Percentiles rank a stretch among this genome's conserved stretches.
Conservation (phyloP, 37 sponge, comb jelly and placozoan genomes). For the Halisarca cf. caerulea region DNA sequence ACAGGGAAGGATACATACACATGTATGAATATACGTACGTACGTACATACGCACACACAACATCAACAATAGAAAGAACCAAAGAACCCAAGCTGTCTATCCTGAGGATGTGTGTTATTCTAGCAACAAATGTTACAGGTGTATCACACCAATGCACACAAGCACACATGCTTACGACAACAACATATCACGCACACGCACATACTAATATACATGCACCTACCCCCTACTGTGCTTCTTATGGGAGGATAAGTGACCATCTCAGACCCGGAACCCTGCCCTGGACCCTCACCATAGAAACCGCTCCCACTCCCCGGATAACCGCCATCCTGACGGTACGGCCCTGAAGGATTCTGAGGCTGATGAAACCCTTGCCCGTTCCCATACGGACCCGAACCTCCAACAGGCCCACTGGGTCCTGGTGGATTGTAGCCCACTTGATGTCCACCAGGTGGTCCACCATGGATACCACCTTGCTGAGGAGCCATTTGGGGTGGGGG, state of each 20-base stretch:
- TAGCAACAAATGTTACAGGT: no score
- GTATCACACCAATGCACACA: no score
- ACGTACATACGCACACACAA: no score
- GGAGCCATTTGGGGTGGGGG: slow-evolving; percentile 11
- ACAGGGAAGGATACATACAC: no score
- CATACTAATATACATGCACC: not conserved
- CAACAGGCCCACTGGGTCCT: not conserved
- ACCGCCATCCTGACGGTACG: not conserved
- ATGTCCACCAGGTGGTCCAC: not conserved
- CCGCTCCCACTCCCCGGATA: slow-evolving; percentile 9
- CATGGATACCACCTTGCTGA: slow-evolving; percentile 16
- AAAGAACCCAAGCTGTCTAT: no score
- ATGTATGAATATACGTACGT: no score
- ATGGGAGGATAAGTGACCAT: slow-evolving; percentile 24
- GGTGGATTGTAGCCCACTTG: not conserved
- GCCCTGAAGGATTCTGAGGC: slow-evolving; percentile 1
- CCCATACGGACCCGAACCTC: not conserved
- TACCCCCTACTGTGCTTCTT: slow-evolving; percentile 24
- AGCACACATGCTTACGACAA: not conserved
- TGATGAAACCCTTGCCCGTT: not conserved
- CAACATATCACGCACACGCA: not conserved
- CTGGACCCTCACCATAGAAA: slow-evolving; percentile 17
- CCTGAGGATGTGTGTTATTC: no score
- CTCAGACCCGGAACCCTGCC: slow-evolving; percentile 25
- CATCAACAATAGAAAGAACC: no score